These are phyloP conservation scores for Amiota mariae DNA, from an alignment of 2,888 invertebrate species.

Conservation along the genomic window DNA sequence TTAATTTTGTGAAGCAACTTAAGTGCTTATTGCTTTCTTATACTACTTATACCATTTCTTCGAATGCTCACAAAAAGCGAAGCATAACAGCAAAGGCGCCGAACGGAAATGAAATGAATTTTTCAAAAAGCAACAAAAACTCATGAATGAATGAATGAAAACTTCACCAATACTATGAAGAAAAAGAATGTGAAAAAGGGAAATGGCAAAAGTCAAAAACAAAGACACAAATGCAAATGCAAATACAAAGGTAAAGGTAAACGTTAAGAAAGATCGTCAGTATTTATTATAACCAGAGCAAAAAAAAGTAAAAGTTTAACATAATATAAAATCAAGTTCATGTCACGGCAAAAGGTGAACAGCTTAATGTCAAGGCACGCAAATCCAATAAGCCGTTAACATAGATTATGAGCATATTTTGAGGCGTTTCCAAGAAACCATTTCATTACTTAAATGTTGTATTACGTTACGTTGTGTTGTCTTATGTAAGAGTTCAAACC, in stretches of 20 bases:
- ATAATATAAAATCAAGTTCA: slow-evolving; percentile 7
- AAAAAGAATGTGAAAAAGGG: slow-evolving; percentile 26
- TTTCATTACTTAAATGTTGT: not conserved
- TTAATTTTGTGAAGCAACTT: slow-evolving; percentile 54
- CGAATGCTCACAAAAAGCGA: slow-evolving; percentile 12
- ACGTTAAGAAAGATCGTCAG: not conserved
- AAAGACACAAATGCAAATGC: slow-evolving; percentile 41
- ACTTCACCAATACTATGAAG: slow-evolving; percentile 37
- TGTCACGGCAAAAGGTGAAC: slow-evolving; percentile 26
- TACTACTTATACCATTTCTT: not conserved
- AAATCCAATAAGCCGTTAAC: slow-evolving; percentile 16
- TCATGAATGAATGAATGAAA: slow-evolving; percentile 57
- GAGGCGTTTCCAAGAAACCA: not conserved
- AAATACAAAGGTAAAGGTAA: too few species aligned
- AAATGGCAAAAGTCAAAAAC: slow-evolving; percentile 21
- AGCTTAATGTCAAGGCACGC: slow-evolving; percentile 21
- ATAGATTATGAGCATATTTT: slow-evolving; percentile 9
- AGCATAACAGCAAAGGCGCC: slow-evolving; percentile 25
- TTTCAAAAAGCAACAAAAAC: slow-evolving; percentile 2
- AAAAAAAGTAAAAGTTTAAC: slow-evolving; percentile 21
- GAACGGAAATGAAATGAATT: slow-evolving; percentile 25
- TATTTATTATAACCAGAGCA: slow-evolving; percentile 4
- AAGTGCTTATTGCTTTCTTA: slow-evolving; percentile 42
- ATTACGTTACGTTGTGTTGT: not conserved
- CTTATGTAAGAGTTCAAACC: not conserved